Percentiles rank a stretch among this genome's conserved stretches.
Conservation (phyloP, 2,888 invertebrate genomes). For the Drosophila suboccidentalis region DNA sequence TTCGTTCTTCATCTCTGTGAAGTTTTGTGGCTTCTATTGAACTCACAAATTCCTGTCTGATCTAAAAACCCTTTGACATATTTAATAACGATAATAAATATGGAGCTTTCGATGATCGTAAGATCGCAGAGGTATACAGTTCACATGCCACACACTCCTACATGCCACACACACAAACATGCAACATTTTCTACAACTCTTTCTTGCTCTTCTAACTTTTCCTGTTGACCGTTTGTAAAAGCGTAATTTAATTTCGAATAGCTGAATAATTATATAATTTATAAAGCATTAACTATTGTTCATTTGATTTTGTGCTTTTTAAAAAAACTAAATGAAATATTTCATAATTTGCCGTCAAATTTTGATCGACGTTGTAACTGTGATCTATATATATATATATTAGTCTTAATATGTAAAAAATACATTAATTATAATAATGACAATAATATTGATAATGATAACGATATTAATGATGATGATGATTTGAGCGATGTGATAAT, state of each 20-base stretch:
- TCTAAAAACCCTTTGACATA: background rate
- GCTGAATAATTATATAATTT: slow-evolving; percentile 25
- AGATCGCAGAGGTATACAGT: background rate
- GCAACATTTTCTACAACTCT: slow-evolving; percentile 42
- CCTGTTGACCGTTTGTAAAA: slow-evolving; percentile 84
- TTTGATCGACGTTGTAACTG: slow-evolving; percentile 70
- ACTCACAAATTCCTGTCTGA: background rate
- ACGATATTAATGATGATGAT: slow-evolving; percentile 70
- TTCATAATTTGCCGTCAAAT: slow-evolving; percentile 63
- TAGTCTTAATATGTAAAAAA: slow-evolving; percentile 33
- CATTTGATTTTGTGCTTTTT: slow-evolving; percentile 73
- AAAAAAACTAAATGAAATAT: slow-evolving; percentile 38
- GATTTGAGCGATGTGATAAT: slow-evolving; percentile 79
- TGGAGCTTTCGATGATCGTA: background rate
- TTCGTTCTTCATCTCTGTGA: no score
- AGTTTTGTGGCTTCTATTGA: background rate
- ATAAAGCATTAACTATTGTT: slow-evolving; percentile 67
- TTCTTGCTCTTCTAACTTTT: slow-evolving; percentile 71
- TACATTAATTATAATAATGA: slow-evolving; percentile 20
- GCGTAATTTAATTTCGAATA: slow-evolving; percentile 43
- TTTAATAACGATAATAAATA: no score
- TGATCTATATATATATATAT: slow-evolving; percentile 39
- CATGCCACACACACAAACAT: slow-evolving; percentile 25
- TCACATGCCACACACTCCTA: slow-evolving; percentile 2
- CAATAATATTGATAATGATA: slow-evolving; percentile 49